Conservation (phyloP, 2,888 invertebrate genomes). For the Sympetrum striolatum region DNA sequence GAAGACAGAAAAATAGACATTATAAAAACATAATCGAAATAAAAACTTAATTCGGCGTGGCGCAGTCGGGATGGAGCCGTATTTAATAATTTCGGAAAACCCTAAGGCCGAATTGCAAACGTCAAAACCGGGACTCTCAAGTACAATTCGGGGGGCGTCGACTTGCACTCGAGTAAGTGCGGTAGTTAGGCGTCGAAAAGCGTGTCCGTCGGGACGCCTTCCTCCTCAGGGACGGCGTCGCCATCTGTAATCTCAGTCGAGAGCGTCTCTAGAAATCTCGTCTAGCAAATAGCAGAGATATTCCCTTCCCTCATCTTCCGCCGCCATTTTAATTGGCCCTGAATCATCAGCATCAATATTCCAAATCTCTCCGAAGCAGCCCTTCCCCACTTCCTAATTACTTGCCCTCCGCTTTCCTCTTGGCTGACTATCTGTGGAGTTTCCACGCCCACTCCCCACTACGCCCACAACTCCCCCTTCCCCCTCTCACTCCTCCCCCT, state of each 20-base stretch:
- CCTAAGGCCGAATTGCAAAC: too few relatives aligned
- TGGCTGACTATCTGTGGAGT: neutral
- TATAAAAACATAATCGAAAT: too few relatives aligned
- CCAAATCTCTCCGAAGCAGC: neutral
- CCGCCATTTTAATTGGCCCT: conserved; percentile 10
- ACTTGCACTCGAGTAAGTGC: too few relatives aligned
- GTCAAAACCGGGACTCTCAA: too few relatives aligned
- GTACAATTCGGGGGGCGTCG: too few relatives aligned
- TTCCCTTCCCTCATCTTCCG: neutral
- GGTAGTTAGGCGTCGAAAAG: too few relatives aligned
- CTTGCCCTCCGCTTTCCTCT: neutral
- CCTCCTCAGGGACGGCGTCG: too few relatives aligned
- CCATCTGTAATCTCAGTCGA: neutral
- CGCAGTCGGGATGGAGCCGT: too few relatives aligned
- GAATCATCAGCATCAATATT: conserved; percentile 23
- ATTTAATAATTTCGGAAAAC: too few relatives aligned
- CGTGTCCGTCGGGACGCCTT: too few relatives aligned
- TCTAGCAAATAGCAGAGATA: neutral
- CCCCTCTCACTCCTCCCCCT: neutral
- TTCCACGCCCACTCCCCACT: neutral
- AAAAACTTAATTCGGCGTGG: too few relatives aligned
- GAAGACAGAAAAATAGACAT: too few relatives aligned
- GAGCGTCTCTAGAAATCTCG: neutral
- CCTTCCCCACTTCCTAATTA: neutral
- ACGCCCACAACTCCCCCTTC: neutral